Evolutionary conservation across 2,888 invertebrate genomes (phyloP).

Genomic region (Koerneria pararmatus): DNA sequence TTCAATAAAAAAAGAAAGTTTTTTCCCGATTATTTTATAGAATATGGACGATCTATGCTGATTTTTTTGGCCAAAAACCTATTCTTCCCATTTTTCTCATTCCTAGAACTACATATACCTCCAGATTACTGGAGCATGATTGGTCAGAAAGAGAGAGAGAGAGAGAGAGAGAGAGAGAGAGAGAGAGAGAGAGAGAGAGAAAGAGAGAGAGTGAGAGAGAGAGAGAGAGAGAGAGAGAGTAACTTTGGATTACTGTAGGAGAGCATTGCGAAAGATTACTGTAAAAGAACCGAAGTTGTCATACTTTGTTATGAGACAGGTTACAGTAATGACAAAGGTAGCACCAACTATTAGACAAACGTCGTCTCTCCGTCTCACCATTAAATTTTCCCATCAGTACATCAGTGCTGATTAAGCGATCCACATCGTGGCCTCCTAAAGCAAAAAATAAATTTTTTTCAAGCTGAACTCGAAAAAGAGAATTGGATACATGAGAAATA

Average conservation of each 20-base stretch:
- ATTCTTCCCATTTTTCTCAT: too few relatives aligned
- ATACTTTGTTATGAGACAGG: neutral
- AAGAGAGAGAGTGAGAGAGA: neutral
- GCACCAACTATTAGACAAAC: conserved; percentile 36
- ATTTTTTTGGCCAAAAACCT: too few relatives aligned
- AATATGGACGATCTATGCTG: too few relatives aligned
- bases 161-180: too few relatives aligned
- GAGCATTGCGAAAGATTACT: too few relatives aligned
- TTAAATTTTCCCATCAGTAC: conserved; percentile 76
- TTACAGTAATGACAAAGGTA: neutral
- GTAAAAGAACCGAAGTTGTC: neutral
- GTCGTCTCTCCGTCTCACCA: conserved; percentile 33
- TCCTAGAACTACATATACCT: too few relatives aligned
- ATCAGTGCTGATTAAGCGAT: conserved; percentile 88
- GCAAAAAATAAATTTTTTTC: neutral
- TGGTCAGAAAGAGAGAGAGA: too few relatives aligned
- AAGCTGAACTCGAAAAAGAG: neutral
- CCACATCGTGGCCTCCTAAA: conserved; percentile 59
- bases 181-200: too few relatives aligned
- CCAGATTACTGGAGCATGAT: too few relatives aligned
- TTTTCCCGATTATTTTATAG: too few relatives aligned
- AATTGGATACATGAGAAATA: neutral
- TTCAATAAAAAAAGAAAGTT: too few relatives aligned
- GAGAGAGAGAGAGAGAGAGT: neutral
- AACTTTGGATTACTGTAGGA: neutral